These are phyloP conservation scores for Poecilus cupreus DNA, from an alignment of 2,888 invertebrate genomes.

Conservation along the genomic window DNA sequence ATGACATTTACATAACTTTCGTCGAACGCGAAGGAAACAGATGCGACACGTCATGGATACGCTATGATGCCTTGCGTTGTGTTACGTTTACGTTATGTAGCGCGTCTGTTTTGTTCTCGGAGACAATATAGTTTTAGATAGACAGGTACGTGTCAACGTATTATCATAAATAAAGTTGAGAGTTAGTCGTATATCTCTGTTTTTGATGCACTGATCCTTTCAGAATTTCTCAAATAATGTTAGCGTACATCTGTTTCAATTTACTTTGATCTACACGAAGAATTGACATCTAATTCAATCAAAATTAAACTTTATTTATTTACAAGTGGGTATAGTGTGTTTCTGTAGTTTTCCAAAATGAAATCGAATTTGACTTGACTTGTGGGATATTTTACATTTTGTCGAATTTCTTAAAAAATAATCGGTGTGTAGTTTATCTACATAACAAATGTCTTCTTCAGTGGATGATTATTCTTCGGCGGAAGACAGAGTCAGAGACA, in stretches of 20 bases:
- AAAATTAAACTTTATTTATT: no score
- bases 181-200: conserved; percentile 33
- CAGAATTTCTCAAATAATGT: conserved; percentile 15
- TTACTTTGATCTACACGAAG: not conserved
- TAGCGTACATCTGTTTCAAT: conserved; percentile 33
- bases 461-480: not conserved
- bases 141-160: conserved; percentile 41
- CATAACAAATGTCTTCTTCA: conserved; percentile 14
- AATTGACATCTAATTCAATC: no score
- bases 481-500: not conserved
- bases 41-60: conserved; percentile 44
- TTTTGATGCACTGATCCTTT: conserved; percentile 30
- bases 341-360: no score
- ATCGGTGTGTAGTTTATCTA: not conserved
- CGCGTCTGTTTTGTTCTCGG: conserved; percentile 40
- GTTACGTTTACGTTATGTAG: not conserved
- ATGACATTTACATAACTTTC: conserved; percentile 57
- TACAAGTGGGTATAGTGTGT: no score
- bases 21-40: conserved; percentile 52
- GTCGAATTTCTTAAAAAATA: not conserved
- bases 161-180: conserved; percentile 50
- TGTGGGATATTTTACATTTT: no score
- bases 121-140: conserved; percentile 46
- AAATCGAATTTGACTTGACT: no score
- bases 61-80: conserved; percentile 24